A percentile compares a stretch with the other conserved stretches of the same genome.
Evolutionary conservation across 2,797 vertebrate species (phyloP).

Genomic region (Chelidonichthys spinosus): DNA sequence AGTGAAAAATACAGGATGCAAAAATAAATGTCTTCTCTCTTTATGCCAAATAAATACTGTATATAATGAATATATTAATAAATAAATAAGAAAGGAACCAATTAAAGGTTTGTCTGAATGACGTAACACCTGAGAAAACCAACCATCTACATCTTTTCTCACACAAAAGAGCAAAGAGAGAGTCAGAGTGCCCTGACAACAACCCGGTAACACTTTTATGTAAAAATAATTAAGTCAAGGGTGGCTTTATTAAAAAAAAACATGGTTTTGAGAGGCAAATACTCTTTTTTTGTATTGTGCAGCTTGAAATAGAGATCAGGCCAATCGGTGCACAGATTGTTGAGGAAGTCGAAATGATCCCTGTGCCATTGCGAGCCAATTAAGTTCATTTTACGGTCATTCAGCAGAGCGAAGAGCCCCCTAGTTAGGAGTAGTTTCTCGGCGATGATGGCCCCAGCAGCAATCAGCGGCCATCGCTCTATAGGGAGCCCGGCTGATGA

Average conservation of each 20-base stretch:
- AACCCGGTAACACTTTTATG: not conserved
- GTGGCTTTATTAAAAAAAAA: not conserved
- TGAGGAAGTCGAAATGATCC: conserved; percentile 57
- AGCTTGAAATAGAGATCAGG: conserved; percentile 7
- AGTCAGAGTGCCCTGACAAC: conserved; percentile 5
- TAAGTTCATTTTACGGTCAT: conserved; percentile 66
- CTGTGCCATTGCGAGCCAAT: conserved; percentile 55
- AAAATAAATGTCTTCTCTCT: no score
- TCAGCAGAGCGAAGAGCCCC: conserved; percentile 55
- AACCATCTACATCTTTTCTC: not conserved
- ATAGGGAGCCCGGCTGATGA: conserved; percentile 72
- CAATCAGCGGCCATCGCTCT: conserved; percentile 72
- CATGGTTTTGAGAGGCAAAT: not conserved
- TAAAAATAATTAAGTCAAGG: no score
- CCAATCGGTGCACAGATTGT: conserved; percentile 40
- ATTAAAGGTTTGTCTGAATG: conserved; percentile 35
- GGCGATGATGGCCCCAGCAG: conserved; percentile 66
- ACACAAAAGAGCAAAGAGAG: not conserved
- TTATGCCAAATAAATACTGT: no score
- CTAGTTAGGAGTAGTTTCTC: conserved; percentile 66
- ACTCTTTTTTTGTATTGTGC: conserved; percentile 29
- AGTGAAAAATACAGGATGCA: no score
- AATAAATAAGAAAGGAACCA: not conserved
- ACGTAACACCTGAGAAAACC: conserved; percentile 33
- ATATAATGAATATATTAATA: no score